These are phyloP conservation scores for Ips nitidus DNA, from an alignment of 1,140 invertebrate species.

Conservation along the genomic window DNA sequence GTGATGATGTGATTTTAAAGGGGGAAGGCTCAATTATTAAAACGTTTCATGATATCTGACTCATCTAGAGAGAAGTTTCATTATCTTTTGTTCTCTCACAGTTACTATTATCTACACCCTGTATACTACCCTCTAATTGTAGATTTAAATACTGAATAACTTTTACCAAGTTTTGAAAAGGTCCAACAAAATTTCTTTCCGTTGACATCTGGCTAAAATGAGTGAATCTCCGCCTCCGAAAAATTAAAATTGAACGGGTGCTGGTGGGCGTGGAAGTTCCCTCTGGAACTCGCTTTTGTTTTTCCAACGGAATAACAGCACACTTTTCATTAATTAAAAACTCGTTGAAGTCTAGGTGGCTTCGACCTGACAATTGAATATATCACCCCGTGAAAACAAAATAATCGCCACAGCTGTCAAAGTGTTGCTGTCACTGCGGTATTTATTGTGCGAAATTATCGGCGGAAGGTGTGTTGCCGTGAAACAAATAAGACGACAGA, in stretches of 20 bases:
- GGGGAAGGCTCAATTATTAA: constrained; percentile 16
- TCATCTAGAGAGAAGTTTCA: too few species aligned
- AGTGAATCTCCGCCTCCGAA: constrained; percentile 26
- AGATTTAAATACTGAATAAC: too few species aligned
- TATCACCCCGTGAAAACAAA: constrained; percentile 27
- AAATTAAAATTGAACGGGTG: constrained; percentile 30
- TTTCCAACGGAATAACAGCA: constrained; percentile 16
- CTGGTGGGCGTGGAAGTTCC: constrained; percentile 22
- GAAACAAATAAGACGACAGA: constrained; percentile 26
- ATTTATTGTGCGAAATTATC: constrained; percentile 27
- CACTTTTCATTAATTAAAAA: constrained; percentile 34
- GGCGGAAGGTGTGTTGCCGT: constrained; percentile 28
- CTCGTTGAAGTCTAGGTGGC: constrained; percentile 32
- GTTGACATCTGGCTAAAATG: constrained; percentile 22
- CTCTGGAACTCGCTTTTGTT: constrained; percentile 7
- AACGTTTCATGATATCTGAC: not conserved
- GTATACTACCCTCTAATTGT: too few species aligned
- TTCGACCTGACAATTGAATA: constrained; percentile 28
- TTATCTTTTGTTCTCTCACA: too few species aligned
- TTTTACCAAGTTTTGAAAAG: too few species aligned
- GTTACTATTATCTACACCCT: too few species aligned
- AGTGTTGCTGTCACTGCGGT: constrained; percentile 25
- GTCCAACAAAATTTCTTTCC: not conserved
- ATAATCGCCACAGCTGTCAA: constrained; percentile 30
- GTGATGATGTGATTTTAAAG: constrained; percentile 19